These are phyloP conservation scores for Drosophila koepferae DNA, from an alignment of 2,888 invertebrate genomes.

Conservation along the genomic window DNA sequence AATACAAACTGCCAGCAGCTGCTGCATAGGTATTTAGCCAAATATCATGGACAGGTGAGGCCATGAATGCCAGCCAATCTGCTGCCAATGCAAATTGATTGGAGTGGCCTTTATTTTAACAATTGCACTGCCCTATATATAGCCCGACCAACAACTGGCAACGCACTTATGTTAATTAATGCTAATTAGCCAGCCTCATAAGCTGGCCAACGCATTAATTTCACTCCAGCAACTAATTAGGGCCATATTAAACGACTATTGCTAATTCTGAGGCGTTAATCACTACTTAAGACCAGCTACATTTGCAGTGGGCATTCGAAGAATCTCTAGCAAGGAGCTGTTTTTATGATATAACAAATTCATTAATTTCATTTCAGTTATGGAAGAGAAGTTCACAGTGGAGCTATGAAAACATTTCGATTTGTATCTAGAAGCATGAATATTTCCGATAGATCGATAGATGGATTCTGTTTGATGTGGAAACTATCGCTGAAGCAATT, in stretches of 20 bases:
- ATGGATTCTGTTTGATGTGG: no score
- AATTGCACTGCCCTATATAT: conserved; percentile 12
- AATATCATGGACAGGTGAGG: conserved; percentile 1
- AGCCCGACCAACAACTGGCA: neutral
- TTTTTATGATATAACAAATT: neutral
- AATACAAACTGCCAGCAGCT: conserved; percentile 32
- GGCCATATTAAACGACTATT: conserved; percentile 30
- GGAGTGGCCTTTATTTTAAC: conserved; percentile 43
- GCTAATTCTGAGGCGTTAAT: conserved; percentile 30
- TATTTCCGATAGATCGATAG: no score
- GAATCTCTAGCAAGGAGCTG: neutral
- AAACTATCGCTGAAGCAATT: no score
- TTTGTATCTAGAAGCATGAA: no score
- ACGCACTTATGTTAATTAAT: conserved; percentile 46
- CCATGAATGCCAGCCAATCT: neutral
- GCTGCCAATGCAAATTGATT: conserved; percentile 25
- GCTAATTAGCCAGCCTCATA: conserved; percentile 34
- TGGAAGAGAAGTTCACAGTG: no score
- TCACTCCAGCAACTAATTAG: conserved; percentile 24
- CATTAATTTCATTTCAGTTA: neutral
- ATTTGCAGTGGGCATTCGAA: neutral
- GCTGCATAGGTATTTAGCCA: conserved; percentile 4
- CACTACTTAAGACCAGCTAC: conserved; percentile 9
- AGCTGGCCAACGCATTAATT: conserved; percentile 34
- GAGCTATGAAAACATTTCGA: no score